Conservation (phyloP, 2,113 vertebrate genomes). For the Cephalopterus ornatus region DNA sequence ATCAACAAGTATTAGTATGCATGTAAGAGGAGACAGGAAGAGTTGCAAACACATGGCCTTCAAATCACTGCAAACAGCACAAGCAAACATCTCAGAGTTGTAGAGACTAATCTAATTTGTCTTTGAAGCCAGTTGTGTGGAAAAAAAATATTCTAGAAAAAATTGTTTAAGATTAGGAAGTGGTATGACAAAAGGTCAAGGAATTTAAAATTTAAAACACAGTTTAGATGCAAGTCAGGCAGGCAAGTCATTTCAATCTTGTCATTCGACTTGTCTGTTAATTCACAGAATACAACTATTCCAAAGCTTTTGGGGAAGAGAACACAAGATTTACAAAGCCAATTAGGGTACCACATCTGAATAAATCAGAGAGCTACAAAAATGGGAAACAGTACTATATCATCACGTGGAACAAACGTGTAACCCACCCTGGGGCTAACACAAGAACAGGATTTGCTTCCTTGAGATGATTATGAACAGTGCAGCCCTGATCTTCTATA, state of each 20-base stretch:
- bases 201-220: constrained; percentile 32
- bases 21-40: constrained; percentile 40
- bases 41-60: constrained; percentile 44
- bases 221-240: background rate
- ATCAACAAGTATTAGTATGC: constrained; percentile 46
- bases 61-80: background rate
- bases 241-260: background rate
- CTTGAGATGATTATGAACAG: background rate
- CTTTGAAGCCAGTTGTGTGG: constrained; percentile 5
- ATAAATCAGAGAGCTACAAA: background rate
- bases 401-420: background rate
- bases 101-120: constrained; percentile 3
- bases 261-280: background rate
- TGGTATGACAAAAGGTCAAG: constrained; percentile 20
- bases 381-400: background rate
- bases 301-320: background rate
- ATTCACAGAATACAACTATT: background rate
- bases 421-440: background rate
- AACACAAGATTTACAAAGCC: background rate
- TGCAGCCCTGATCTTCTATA: background rate
- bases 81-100: background rate
- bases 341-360: background rate
- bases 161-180: constrained; percentile 7
- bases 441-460: background rate
- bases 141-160: background rate